Conservation (phyloP, 2,888 invertebrate species). For the Imbricaverruca yamaguchii region DNA sequence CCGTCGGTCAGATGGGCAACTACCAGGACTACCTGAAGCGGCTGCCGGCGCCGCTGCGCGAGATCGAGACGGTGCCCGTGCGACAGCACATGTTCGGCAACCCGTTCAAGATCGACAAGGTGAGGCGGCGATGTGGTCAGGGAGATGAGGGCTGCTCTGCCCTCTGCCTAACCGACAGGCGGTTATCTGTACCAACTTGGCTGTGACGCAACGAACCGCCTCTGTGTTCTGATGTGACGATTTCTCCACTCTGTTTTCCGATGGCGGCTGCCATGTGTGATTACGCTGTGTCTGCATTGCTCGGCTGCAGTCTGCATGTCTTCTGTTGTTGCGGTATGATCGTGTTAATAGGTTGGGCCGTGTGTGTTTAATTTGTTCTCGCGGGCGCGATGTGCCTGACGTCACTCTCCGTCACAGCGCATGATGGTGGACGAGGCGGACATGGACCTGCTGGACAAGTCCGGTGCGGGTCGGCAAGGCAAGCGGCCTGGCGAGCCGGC, state of each 20-base stretch:
- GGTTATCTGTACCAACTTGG: no score
- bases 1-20: slow-evolving; percentile 98
- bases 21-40: slow-evolving; percentile 97
- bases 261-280: no score
- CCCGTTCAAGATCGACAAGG: slow-evolving; percentile 98
- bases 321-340: no score
- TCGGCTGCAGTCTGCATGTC: no score
- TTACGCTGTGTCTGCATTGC: no score
- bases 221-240: no score
- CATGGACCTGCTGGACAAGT: slow-evolving; percentile 65
- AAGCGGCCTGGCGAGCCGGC: neutral
- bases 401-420: slow-evolving; percentile 45
- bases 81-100: slow-evolving; percentile 99
- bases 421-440: slow-evolving; percentile 98
- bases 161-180: no score
- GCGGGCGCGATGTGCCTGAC: no score
- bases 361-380: no score
- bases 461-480: slow-evolving; percentile 22
- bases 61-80: slow-evolving; percentile 90
- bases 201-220: no score
- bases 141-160: neutral
- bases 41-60: slow-evolving; percentile 81
- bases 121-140: slow-evolving; percentile 40
- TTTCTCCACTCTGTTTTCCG: no score
- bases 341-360: no score